Evolutionary conservation across 2,888 invertebrate genomes (phyloP), one percentile per base, ranked within the genome.

Genomic region (Tetranychus truncatus): DNA sequence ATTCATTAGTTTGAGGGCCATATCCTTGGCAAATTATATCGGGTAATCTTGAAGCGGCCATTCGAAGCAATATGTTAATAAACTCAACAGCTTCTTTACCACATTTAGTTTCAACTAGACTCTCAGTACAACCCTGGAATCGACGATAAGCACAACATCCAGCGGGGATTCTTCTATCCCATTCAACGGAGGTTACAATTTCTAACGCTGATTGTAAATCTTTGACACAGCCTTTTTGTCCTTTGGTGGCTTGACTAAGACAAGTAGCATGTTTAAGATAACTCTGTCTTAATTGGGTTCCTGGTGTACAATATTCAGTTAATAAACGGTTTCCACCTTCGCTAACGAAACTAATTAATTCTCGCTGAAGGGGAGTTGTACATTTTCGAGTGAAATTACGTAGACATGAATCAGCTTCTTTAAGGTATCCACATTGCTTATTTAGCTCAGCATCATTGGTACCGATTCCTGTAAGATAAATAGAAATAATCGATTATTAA

Each of bases 191-290:
- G 21, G 77, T 75, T n/a, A 77, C 72, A 9, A 72, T 74, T 75
- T 79, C 79, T 9, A 79, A 73, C 18, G 78, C 79, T 20, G 77
- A 78, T 74, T 79, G 79, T 34, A 79, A 74, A 66, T 79, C 79
- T 55, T 78, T 79, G 9, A 79, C 75, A 71, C 79, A 79, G 21
- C 75, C 75, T 69, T 44, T 73, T 15, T 73, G 73, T 4, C 73
- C 66, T 55, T 34, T 45, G 34, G n/a, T 44, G n/a, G 73, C 79
- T 65, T 78, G 76, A 46, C 79, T 78, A 3, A 79, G 76, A 71
- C 79, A 79, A 3, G 77, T 75, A 8, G 79, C 79, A 45, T 79
- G 79, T 66, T 79, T 78, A 45, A 79, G 74, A 34, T 79, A 79
- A 71, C 34, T 69, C 46, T 73, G 71, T 73, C 79, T 77, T 18